A percentile compares a stretch with the other conserved stretches of the same genome.
phyloP scores from a whole-genome alignment of 2,797 vertebrate genomes.

The Ctenochaetus hawaiiensis region DNA sequence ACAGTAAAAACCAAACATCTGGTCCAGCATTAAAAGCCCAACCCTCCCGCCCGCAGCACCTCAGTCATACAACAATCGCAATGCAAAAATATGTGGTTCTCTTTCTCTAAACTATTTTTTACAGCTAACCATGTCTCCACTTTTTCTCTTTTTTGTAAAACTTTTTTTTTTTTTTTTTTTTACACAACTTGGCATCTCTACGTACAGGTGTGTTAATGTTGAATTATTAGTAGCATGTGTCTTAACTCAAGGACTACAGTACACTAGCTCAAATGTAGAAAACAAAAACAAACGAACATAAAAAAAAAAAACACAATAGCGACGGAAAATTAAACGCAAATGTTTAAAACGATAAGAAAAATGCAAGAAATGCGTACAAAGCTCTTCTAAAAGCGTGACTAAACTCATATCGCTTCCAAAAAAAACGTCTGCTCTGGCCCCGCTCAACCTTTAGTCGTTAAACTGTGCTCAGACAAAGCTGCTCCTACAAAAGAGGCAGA shows the following conservation, averaged over 20 bases:
- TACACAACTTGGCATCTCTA: constrained; percentile 74
- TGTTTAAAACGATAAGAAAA: constrained; percentile 26
- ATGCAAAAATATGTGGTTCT: constrained; percentile 84
- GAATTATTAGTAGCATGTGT: constrained; percentile 77
- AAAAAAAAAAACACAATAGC: constrained; percentile 16
- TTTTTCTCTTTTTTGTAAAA: constrained; percentile 24
- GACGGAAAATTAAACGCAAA: constrained; percentile 34
- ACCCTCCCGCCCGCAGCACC: constrained; percentile 49
- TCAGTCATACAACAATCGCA: constrained; percentile 72
- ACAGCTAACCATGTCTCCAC: constrained; percentile 64
- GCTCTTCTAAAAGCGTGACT: constrained; percentile 39
- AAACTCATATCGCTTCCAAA: constrained; percentile 11
- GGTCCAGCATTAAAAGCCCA: constrained; percentile 61
- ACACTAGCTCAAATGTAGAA: constrained; percentile 69
- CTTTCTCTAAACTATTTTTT: constrained; percentile 80
- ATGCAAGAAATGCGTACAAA: constrained; percentile 45
- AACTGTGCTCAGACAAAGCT: constrained; percentile 54
- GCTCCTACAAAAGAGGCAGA: constrained; percentile 30
- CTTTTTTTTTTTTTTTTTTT: constrained; percentile 32
- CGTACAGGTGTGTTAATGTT: constrained; percentile 71
- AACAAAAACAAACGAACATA: constrained; percentile 26
- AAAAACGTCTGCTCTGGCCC: constrained; percentile 42
- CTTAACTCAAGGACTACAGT: constrained; percentile 73
- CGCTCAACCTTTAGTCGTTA: constrained; percentile 35
- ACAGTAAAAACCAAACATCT: constrained; percentile 61